Conservation (phyloP, 2,113 vertebrate species). For the Sceloporus tristichus region DNA sequence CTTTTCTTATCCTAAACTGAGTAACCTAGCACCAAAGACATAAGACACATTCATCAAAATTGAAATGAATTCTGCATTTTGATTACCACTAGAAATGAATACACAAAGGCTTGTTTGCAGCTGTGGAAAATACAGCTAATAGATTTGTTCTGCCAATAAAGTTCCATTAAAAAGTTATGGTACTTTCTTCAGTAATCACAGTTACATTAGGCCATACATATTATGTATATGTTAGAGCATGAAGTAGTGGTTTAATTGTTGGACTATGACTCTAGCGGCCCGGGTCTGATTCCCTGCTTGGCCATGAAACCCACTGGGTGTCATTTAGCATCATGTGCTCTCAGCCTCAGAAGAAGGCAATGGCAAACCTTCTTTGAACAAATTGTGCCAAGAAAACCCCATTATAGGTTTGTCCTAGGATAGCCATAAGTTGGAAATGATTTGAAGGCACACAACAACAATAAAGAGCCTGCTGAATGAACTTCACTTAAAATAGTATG, state of each 20-base stretch:
- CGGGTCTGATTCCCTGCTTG: no score
- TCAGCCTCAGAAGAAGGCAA: no score
- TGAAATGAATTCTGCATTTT: conserved; percentile 57
- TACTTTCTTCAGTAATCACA: conserved; percentile 64
- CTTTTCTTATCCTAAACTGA: background rate
- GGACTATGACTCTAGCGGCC: no score
- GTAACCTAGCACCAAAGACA: conserved; percentile 8
- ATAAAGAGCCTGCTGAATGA: conserved; percentile 55
- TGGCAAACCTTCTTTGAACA: no score
- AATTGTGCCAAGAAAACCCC: no score
- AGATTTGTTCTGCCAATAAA: conserved; percentile 73
- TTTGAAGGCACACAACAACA: no score
- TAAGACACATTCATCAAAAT: conserved; percentile 36
- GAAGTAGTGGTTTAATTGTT: no score
- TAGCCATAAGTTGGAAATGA: no score
- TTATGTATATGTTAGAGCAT: conserved; percentile 66
- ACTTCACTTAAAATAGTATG: conserved; percentile 62
- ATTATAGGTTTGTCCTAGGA: no score
- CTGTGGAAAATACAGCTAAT: conserved; percentile 77
- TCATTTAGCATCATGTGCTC: no score
- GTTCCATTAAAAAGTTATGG: conserved; percentile 61
- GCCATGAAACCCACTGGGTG: no score
- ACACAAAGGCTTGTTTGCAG: conserved; percentile 74
- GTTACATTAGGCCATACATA: conserved; percentile 58
- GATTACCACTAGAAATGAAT: conserved; percentile 64